These are phyloP conservation scores for Cynocephalus volans DNA, from an alignment of 2,113 vertebrate species.

Conservation along the genomic window DNA sequence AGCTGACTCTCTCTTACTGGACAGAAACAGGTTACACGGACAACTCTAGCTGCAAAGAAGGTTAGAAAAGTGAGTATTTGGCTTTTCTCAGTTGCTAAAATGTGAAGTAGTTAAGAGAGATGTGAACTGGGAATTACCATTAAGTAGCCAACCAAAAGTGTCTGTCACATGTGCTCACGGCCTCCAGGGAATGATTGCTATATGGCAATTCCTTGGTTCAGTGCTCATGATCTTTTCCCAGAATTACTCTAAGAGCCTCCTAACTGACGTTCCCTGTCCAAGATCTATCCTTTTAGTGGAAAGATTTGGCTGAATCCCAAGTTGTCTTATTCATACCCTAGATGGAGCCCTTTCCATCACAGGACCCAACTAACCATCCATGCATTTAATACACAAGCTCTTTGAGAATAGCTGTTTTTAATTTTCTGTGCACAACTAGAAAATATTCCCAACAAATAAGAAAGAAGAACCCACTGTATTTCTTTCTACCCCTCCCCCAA, in stretches of 20 bases:
- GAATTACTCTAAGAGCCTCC: background rate
- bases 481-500: background rate
- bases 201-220: background rate
- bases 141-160: background rate
- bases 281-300: background rate
- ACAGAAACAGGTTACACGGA: background rate
- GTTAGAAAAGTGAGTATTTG: background rate
- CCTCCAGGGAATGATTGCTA: background rate
- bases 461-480: background rate
- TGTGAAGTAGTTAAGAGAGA: background rate
- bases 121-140: background rate
- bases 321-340: background rate
- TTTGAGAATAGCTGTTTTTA: constrained; percentile 33
- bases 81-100: background rate
- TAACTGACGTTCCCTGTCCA: background rate
- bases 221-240: background rate
- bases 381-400: background rate
- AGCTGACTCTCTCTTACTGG: background rate
- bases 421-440: background rate
- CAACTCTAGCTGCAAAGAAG: background rate
- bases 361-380: background rate
- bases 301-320: background rate
- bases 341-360: background rate
- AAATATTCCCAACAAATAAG: background rate
- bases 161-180: background rate